These are phyloP conservation scores for Thecocarcelia acutangulata DNA, from an alignment of 2,888 invertebrate species.

Conservation along the genomic window DNA sequence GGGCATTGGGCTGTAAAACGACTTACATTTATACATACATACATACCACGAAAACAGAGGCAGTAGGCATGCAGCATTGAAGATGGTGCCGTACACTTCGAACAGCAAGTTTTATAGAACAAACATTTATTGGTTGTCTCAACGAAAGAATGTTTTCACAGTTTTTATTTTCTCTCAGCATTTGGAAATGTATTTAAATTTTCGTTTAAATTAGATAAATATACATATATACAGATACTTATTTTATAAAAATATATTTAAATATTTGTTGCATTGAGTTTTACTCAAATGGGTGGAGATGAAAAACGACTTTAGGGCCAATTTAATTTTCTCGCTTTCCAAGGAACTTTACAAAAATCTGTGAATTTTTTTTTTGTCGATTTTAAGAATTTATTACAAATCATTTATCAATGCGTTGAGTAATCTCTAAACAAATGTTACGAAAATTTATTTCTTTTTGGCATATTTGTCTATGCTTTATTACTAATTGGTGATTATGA, in stretches of 20 bases:
- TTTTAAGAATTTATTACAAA: conserved; percentile 77
- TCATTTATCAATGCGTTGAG: conserved; percentile 77
- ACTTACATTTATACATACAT: neutral
- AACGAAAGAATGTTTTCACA: conserved; percentile 24
- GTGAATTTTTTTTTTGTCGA: conserved; percentile 50
- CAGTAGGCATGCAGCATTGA: conserved; percentile 24
- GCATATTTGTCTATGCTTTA: conserved; percentile 79
- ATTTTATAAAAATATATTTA: conserved; percentile 38
- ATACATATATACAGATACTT: too few species aligned
- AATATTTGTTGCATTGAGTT: conserved; percentile 21
- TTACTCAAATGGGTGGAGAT: conserved; percentile 15
- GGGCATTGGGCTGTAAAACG: conserved; percentile 65
- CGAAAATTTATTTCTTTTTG: conserved; percentile 66
- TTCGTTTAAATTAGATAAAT: conserved; percentile 62
- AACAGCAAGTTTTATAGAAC: conserved; percentile 52
- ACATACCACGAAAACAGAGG: neutral
- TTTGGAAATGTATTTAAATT: conserved; percentile 62
- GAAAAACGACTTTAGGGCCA: conserved; percentile 51
- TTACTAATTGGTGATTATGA: conserved; percentile 80
- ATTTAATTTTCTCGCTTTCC: conserved; percentile 34
- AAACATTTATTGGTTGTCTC: conserved; percentile 44
- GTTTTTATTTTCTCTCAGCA: neutral
- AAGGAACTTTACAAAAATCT: conserved; percentile 20
- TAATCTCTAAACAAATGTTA: conserved; percentile 37
- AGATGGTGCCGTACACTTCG: conserved; percentile 28